Percentiles rank a stretch among this genome's conserved stretches.
These are phyloP conservation scores for Delichon dasypus DNA, from an alignment of 2,797 vertebrate species.

Conservation along the genomic window DNA sequence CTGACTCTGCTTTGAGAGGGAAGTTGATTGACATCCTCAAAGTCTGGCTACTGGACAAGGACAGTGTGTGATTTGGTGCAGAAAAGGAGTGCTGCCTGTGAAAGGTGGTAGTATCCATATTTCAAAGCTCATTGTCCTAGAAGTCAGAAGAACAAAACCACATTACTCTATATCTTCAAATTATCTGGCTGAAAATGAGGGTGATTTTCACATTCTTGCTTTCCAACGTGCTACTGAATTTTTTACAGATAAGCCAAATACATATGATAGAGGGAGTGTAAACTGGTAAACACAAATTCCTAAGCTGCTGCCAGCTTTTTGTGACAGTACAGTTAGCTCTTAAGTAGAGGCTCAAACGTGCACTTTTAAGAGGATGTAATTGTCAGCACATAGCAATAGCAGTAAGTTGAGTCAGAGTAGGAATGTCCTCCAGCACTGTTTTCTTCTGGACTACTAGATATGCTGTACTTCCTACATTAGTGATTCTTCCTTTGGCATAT, in stretches of 20 bases:
- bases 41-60: not conserved
- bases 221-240: not conserved
- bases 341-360: not conserved
- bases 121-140: not conserved
- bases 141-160: not conserved
- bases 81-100: not conserved
- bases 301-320: not conserved
- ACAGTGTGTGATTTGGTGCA: not conserved
- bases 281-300: not conserved
- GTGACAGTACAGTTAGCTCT: not conserved
- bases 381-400: not conserved
- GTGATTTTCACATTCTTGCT: not conserved
- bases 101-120: not conserved
- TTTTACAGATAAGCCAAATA: not conserved
- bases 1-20: not conserved
- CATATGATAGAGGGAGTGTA: not conserved
- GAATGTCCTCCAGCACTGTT: not conserved
- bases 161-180: not conserved
- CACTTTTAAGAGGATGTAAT: not conserved
- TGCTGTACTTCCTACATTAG: not conserved
- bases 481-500: not conserved
- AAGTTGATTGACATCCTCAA: not conserved
- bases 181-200: not conserved
- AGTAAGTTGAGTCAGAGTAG: not conserved
- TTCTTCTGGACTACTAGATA: not conserved